Base-by-base conservation (phyloP, 2,113 vertebrate species). In the Tautogolabrus adspersus region DNA sequence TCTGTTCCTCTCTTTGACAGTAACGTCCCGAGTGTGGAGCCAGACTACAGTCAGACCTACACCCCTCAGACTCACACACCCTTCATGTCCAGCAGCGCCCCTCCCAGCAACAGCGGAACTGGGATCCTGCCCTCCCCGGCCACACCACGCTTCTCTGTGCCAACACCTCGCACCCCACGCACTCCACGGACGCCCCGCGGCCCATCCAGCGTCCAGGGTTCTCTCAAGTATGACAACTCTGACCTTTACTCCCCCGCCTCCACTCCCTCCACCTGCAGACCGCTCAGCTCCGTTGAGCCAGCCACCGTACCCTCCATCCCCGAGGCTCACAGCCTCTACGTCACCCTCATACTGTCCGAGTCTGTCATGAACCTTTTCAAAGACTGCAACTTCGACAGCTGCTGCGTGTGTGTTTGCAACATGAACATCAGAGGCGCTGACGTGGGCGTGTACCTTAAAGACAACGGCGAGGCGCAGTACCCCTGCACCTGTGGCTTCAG, bases 331-430 rank as follows among this genome's bases (percentile, higher is more conserved):
- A 99, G 98, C 91, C 97, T 99, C 54, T 99, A 99, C 8, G 98
- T 99, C 74, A 99, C 97, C 49, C 97, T 99, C 89, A 99, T 99
- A 72, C 96, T 99, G 63, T 99, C 98, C 0, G 98, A 99, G 90
- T 99, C 98, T 0, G 96, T 98, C 82, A 97, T 99, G 97, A 98
- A 99, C 74, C 96, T 99, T 80, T 99, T 96, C 92, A 98, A 97
- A 87, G 98, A 99, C 94, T 99, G 98, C 88, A 99, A 98, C 94
- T 98, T 98, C 58, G 98, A 99, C 93, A 99, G 98, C 91, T 99
- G 98, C 88, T 99, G 98, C 87, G 95, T 99, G 72, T 99, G 98
- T 38, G 98, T 98, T 74, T 99, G 98, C 95, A 99, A 99, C 93
- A 99, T 98, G 97, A 98, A 99, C 92, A 99, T 99, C 94, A 96